Evolutionary conservation across 1,140 invertebrate genomes (phyloP), one percentile per base, ranked within the genome.

Genomic region (Oryctes rhinoceros): DNA sequence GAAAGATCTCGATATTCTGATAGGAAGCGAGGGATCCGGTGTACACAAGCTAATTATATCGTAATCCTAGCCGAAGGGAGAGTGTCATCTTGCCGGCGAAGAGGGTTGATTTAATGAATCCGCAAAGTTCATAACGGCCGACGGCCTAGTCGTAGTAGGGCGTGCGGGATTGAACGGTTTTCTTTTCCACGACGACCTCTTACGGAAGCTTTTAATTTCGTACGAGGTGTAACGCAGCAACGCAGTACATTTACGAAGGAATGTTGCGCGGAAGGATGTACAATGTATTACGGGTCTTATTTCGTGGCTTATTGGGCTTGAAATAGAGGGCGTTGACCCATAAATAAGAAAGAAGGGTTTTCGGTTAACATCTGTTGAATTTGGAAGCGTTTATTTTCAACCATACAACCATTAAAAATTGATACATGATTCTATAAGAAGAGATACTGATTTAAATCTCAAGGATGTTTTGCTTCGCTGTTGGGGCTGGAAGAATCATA

Each of bases 11-110:
- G 53, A 59, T 59, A 59, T n/a, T n/a, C 18, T 59, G 53, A n/a
- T 18, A 18, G 5, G 18, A 18, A 18, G 15, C 18, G 5, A n/a
- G 18, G 53, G 15, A 59, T 59, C 53, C 15, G 53, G 53, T 59
- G 18, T 59, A 18, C 53, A 59, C 53, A 59, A 59, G 65, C 65
- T 71, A 71, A 71, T 71, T 71, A 71, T 71, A 30, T 71, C 65
- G 65, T 71, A 71, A 71, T 71, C 20, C 65, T 24, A 71, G 35
- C 20, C 20, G 7, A 24, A 24, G 35, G 6, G 35, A 71, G 24
- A 15, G 65, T 71, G 65, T 71, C 65, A 24, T 15, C 13, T 71
- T 71, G 10, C 65, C 39, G 24, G 10, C 15, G 24, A 35, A 10
- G 35, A 10, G 24, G 35, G 65, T 5, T 71, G 35, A 13, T 24